Evolutionary conservation across 23 tunicate species (phyloP), one percentile per base, ranked within the genome.

Genomic region (Phallusia fumigata): DNA sequence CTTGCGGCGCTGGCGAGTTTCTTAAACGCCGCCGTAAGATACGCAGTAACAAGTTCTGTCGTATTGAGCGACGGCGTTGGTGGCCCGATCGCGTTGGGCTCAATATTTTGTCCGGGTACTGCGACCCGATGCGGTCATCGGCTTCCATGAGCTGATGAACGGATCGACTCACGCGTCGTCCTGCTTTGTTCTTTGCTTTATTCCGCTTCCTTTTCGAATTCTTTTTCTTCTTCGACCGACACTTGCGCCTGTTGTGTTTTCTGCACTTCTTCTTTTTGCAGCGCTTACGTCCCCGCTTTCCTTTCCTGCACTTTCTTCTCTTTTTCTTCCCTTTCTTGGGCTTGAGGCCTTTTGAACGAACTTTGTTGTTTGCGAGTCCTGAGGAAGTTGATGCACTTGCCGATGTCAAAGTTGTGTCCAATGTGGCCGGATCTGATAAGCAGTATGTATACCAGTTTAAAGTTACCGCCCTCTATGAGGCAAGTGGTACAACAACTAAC

Each of bases 231-330:
- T 74, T 74, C 15, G 40, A 33, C 12, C 33, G 64, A 76, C 77
- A 33, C 65, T 65, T 81, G 31, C n/a, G 64, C 77, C 65, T 81
- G 52, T 65, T 80, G 18, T 19, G 51, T 80, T 80, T 81, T 35
- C 53, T 32, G 32, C 85, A 40, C 30, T 81, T 80, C 40, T 53
- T 52, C 53, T 5, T 30, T 80, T 53, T 80, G 16, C 36, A 28
- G 6, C 73, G 21, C n/a, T 31, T 28, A 0, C 73, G 34, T 3
- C 31, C 50, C 16, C 83, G 36, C 51, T 22, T 80, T 51, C 36
- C 31, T 31, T 52, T 80, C 35, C 53, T 52, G 33, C 53, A 45
- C 24, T 53, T 58, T 58, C 47, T 40, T 10, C 10, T 40, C 47
- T 40, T 40, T 40, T 40, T 40, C 47, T 40, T 40, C 8, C 47